Evolutionary conservation across 2,113 vertebrate species (phyloP).

Genomic region (Vanacampus margaritifer): DNA sequence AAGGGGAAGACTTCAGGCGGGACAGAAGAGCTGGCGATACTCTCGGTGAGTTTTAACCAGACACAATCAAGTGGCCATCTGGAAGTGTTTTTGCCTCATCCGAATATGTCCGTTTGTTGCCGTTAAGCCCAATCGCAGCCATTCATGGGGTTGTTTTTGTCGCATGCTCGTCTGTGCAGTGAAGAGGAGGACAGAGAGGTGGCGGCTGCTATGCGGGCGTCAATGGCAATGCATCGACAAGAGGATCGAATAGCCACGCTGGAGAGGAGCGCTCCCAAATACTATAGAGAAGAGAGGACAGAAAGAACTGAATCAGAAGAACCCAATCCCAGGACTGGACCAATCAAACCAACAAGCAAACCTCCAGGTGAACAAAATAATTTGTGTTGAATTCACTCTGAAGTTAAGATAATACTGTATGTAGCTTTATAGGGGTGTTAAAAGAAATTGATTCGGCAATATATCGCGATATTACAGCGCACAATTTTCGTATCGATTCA

Average conservation of each 20-base stretch:
- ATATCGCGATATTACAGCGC: no score
- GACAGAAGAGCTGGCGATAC: slow-evolving; percentile 96
- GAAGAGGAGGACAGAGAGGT: slow-evolving; percentile 92
- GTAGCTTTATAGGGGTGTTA: no score
- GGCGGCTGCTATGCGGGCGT: slow-evolving; percentile 85
- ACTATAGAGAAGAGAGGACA: slow-evolving; percentile 72
- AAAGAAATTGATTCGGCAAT: no score
- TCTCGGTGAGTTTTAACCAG: slow-evolving; percentile 77
- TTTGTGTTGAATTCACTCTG: not conserved
- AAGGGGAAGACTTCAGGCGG: slow-evolving; percentile 68
- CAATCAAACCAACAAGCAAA: slow-evolving; percentile 64
- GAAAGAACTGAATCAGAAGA: slow-evolving; percentile 64
- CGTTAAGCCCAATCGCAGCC: not conserved
- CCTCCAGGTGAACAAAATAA: slow-evolving; percentile 68
- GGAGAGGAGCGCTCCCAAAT: slow-evolving; percentile 75
- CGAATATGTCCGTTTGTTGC: not conserved
- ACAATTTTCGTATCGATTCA: no score
- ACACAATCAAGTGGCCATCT: no score
- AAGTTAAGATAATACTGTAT: no score
- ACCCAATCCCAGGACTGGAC: slow-evolving; percentile 48
- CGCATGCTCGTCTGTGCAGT: slow-evolving; percentile 59
- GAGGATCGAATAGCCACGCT: slow-evolving; percentile 75
- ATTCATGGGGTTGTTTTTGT: not conserved
- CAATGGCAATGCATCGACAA: slow-evolving; percentile 76
- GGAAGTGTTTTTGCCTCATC: no score